phyloP scores from a whole-genome alignment of 2,888 invertebrate species.

The Mycalesis mineus region DNA sequence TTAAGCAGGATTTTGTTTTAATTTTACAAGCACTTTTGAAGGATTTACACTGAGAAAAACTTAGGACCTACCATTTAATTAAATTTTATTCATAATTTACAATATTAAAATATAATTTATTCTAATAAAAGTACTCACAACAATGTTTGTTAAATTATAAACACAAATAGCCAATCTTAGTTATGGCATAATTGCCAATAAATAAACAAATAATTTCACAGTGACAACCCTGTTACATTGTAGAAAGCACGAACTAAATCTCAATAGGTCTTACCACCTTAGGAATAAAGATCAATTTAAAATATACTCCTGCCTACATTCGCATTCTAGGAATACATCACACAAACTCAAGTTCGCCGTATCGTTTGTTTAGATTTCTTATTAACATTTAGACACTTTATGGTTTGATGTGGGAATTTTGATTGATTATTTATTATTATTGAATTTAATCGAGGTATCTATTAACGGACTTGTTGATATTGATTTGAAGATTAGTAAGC shows the following conservation, averaged over 20 bases:
- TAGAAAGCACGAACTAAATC: neutral
- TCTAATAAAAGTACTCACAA: too few relatives aligned
- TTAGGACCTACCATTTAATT: too few relatives aligned
- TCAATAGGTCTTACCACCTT: neutral
- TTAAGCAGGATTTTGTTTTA: too few relatives aligned
- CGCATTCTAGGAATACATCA: neutral
- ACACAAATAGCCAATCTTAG: neutral
- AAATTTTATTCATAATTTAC: too few relatives aligned
- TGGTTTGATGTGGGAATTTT: neutral
- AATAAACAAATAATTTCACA: neutral
- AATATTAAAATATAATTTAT: too few relatives aligned
- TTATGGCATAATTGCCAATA: neutral
- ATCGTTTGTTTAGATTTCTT: constrained; percentile 2
- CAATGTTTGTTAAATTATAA: neutral
- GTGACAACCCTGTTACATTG: neutral
- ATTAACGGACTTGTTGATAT: neutral
- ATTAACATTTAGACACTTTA: neutral
- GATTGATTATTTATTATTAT: neutral
- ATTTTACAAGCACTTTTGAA: too few relatives aligned
- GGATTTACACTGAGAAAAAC: too few relatives aligned
- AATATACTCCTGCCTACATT: neutral
- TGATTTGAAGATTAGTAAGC: neutral
- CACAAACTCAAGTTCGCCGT: neutral
- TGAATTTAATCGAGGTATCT: neutral
- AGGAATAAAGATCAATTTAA: neutral